These are phyloP conservation scores for Globodera rostochiensis DNA, from an alignment of 1,140 invertebrate species.

Conservation along the genomic window DNA sequence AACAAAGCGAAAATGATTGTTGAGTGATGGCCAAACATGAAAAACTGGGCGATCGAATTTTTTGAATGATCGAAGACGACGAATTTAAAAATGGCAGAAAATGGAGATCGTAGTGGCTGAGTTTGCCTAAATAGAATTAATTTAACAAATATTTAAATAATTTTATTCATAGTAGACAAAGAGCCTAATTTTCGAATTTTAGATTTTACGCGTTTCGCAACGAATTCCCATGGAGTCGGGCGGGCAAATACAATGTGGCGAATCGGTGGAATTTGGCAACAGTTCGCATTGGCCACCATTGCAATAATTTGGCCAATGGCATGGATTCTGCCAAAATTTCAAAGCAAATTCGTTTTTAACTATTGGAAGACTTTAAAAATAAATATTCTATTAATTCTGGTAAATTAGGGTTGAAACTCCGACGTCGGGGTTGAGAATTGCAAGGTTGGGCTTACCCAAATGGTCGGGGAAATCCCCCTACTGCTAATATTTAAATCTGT, in stretches of 20 bases:
- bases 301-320: constrained; percentile 12
- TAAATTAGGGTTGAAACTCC: no score
- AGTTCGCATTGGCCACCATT: constrained; percentile 8
- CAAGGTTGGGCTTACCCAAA: no score
- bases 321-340: constrained; percentile 8
- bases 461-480: no score
- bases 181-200: neutral
- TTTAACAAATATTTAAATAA: neutral
- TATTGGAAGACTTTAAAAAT: no score
- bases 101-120: neutral
- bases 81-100: neutral
- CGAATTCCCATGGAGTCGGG: constrained; percentile 12
- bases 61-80: neutral
- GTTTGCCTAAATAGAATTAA: neutral
- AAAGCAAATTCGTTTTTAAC: neutral
- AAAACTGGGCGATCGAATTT: constrained; percentile 5
- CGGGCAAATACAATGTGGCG: constrained; percentile 11
- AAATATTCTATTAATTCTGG: no score
- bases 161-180: no score
- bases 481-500: no score
- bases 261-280: constrained; percentile 16
- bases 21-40: neutral
- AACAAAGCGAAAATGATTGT: constrained; percentile 18
- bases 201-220: constrained; percentile 16
- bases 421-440: no score